These are phyloP conservation scores for Gadopsis marmoratus DNA, from an alignment of 2,797 vertebrate species.

Conservation along the genomic window DNA sequence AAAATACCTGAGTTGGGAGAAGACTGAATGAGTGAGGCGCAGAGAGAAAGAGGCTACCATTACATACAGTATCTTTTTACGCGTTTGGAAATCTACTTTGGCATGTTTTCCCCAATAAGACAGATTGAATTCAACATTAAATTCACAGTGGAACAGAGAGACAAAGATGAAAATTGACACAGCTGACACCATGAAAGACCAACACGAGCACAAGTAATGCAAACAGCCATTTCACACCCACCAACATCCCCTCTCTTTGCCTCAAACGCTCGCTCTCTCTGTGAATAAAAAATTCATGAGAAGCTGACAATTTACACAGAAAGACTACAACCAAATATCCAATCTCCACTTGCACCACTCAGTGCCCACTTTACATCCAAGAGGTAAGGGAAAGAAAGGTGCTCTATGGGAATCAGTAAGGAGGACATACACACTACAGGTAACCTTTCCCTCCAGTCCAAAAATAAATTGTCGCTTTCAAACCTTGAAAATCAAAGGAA, in stretches of 20 bases:
- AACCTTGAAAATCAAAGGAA: conserved; percentile 39
- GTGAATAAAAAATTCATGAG: conserved; percentile 54
- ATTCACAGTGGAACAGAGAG: conserved; percentile 31
- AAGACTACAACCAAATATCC: conserved; percentile 46
- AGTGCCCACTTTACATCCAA: conserved; percentile 40
- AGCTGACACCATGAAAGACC: conserved; percentile 31
- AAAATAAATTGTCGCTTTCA: conserved; percentile 35
- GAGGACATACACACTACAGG: conserved; percentile 10
- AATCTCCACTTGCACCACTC: conserved; percentile 33
- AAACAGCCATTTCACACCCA: conserved; percentile 46
- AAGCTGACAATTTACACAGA: conserved; percentile 50
- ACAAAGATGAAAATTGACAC: conserved; percentile 43
- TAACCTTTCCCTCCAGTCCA: conserved; percentile 39
- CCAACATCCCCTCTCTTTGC: conserved; percentile 22
- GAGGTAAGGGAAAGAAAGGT: conserved; percentile 23
- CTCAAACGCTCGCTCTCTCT: conserved; percentile 9
- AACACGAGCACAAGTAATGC: conserved; percentile 23
- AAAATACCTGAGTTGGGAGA: background rate
- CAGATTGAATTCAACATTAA: conserved; percentile 36
- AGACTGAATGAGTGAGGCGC: background rate
- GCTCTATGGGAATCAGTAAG: conserved; percentile 32
- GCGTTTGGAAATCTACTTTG: conserved; percentile 21
- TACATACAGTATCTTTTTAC: conserved; percentile 15
- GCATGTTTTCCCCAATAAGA: conserved; percentile 38
- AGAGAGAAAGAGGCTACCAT: conserved; percentile 11